Base-by-base conservation (phyloP, 2,888 invertebrate species). In the Synergus laeviventris region DNA sequence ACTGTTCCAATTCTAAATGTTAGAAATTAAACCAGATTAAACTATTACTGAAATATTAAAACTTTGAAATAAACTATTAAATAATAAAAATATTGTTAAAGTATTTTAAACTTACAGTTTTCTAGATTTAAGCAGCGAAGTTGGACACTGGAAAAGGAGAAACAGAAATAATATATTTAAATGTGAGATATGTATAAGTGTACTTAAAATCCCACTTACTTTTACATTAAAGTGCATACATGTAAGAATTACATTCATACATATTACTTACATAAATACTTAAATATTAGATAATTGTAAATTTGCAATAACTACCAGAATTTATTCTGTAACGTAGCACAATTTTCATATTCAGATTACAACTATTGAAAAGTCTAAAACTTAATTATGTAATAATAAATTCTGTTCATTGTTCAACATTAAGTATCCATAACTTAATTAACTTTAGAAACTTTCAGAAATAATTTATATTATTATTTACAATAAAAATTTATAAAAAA, bases 131-230 rank as follows among this genome's bases (percentile, higher is more conserved):
- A n/a, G n/a, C n/a, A n/a, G n/a, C n/a, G n/a, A n/a, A n/a, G n/a
- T n/a, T n/a, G n/a, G n/a, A n/a, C n/a, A n/a, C n/a, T n/a, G 31
- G 31, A 59, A 59, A 59, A 59, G 59, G 59, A 12, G 16, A 24
- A 59, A 59, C 9, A 12, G 24, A 8, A n/a, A 59, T 59, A 4
- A 56, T 1, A 12, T 59, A 59, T 59, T 59, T 31, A 31, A 31
- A 31, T 5, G 5, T 77, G 73, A 76, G 77, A 79, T 79, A 77
- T 79, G 76, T 74, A 73, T 79, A 59, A 66, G 75, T 78, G 74
- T 73, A 78, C 78, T 79, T 78, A 77, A 79, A 78, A 78, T 8
- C 38, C 54, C 42, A 77, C 74, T 38, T 62, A 77, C 74, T 45
- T 75, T 75, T 79, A 77, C 18, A 59, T 59, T 24, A 12, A 59